These are phyloP conservation scores for Anarsia innoxiella DNA, from an alignment of 2,888 invertebrate genomes.

Conservation along the genomic window DNA sequence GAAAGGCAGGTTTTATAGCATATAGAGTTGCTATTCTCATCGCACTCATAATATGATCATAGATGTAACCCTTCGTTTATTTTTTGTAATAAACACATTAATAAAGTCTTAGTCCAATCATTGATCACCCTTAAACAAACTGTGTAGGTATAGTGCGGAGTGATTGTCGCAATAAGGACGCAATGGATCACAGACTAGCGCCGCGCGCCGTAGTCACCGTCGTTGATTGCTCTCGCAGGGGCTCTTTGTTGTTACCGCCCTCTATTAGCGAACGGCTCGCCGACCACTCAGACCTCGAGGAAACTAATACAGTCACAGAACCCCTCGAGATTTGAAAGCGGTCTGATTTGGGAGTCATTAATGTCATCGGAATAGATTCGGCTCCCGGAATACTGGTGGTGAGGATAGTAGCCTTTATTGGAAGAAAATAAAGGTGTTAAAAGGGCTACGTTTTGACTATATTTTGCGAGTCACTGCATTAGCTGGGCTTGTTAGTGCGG, in stretches of 20 bases:
- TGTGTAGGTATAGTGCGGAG: constrained; percentile 23
- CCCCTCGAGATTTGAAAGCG: constrained; percentile 48
- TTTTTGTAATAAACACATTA: constrained; percentile 13
- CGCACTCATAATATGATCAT: constrained; percentile 2
- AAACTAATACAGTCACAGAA: constrained; percentile 48
- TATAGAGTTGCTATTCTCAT: too few relatives aligned
- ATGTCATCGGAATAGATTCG: constrained; percentile 60
- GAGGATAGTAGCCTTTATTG: constrained; percentile 27
- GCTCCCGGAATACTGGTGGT: constrained; percentile 48
- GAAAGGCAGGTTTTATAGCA: too few relatives aligned
- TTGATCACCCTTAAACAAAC: constrained; percentile 34
- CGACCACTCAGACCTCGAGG: constrained; percentile 29
- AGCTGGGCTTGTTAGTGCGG: constrained; percentile 70
- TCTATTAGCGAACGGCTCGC: constrained; percentile 44
- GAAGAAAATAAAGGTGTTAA: constrained; percentile 19
- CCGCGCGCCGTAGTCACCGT: constrained; percentile 42
- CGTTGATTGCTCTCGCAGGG: constrained; percentile 49
- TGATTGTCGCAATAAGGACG: constrained; percentile 32
- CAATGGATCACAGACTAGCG: constrained; percentile 29
- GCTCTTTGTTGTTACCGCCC: constrained; percentile 58
- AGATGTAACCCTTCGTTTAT: constrained; percentile 8
- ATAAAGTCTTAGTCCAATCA: constrained; percentile 11
- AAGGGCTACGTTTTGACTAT: constrained; percentile 16
- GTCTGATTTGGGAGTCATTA: constrained; percentile 60
- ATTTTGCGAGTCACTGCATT: constrained; percentile 74